phyloP scores from a whole-genome alignment of 1,140 invertebrate genomes.

The Bradysia coprophila region DNA sequence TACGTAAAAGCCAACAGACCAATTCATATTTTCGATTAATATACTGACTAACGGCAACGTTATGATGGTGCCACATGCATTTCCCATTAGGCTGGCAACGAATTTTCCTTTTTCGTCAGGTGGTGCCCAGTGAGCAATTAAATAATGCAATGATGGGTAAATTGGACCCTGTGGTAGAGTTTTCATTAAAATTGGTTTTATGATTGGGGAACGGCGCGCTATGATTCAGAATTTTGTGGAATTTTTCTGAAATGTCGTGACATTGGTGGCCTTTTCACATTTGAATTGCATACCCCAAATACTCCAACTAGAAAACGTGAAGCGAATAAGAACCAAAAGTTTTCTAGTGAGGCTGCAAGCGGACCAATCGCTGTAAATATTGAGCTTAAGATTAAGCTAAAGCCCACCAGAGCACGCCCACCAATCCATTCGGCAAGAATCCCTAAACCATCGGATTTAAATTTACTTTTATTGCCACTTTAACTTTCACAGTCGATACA shows the following conservation, averaged over 20 bases:
- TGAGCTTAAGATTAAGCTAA: constrained; percentile 40
- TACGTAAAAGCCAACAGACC: constrained; percentile 53
- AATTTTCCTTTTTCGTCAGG: constrained; percentile 50
- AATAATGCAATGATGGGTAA: constrained; percentile 41
- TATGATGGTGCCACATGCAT: constrained; percentile 48
- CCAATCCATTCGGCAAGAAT: constrained; percentile 53
- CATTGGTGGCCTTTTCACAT: no score
- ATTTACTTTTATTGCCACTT: no score
- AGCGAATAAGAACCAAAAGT: constrained; percentile 36
- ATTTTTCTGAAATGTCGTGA: no score
- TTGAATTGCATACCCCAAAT: constrained; percentile 40
- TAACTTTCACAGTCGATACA: no score
- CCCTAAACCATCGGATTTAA: no score
- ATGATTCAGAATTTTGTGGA: no score
- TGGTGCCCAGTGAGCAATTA: constrained; percentile 47
- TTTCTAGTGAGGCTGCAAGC: constrained; percentile 33
- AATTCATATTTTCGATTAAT: constrained; percentile 41
- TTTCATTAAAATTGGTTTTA: not conserved
- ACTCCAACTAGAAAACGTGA: constrained; percentile 45
- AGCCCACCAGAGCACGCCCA: constrained; percentile 48
- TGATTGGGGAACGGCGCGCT: no score
- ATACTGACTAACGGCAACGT: constrained; percentile 45
- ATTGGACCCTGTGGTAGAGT: constrained; percentile 34
- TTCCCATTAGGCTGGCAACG: constrained; percentile 43
- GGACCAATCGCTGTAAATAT: constrained; percentile 51